Conservation (phyloP, 2,113 vertebrate species). For the Mesoclemmys tuberculata region DNA sequence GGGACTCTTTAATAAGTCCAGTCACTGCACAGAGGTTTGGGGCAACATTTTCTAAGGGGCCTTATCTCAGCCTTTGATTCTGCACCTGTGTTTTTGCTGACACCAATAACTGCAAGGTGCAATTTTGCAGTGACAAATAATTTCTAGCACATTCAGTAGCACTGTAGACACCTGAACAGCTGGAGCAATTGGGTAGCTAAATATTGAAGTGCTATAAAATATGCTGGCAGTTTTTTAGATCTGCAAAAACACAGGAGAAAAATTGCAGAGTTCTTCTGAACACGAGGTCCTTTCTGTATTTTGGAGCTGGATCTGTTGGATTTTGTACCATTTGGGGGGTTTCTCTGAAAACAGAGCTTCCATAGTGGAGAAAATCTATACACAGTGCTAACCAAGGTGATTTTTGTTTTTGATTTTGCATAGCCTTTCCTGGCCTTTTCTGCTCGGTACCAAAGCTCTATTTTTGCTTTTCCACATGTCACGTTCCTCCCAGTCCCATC, state of each 20-base stretch:
- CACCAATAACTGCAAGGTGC: not conserved
- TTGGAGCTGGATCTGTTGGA: not conserved
- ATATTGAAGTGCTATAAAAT: not conserved
- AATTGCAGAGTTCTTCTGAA: not conserved
- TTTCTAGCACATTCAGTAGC: not conserved
- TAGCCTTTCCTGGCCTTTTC: not conserved
- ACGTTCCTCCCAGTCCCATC: not conserved
- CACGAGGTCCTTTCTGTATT: not conserved
- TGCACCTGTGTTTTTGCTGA: conserved; percentile 9
- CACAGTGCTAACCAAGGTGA: not conserved
- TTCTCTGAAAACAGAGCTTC: not conserved
- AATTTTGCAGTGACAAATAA: not conserved
- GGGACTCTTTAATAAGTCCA: not conserved
- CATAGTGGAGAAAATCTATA: not conserved
- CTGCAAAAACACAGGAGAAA: not conserved
- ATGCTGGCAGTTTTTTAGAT: not conserved
- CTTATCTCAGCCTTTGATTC: not conserved
- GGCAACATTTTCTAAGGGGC: not conserved
- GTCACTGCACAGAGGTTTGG: not conserved
- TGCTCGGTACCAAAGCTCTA: not conserved
- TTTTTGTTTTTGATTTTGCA: not conserved
- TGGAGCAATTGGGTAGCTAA: not conserved
- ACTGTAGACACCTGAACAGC: not conserved
- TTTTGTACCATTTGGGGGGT: not conserved
- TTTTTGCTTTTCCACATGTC: not conserved